Base-by-base conservation (phyloP, 2,888 invertebrate genomes). In the Platynereis dumerilii region DNA sequence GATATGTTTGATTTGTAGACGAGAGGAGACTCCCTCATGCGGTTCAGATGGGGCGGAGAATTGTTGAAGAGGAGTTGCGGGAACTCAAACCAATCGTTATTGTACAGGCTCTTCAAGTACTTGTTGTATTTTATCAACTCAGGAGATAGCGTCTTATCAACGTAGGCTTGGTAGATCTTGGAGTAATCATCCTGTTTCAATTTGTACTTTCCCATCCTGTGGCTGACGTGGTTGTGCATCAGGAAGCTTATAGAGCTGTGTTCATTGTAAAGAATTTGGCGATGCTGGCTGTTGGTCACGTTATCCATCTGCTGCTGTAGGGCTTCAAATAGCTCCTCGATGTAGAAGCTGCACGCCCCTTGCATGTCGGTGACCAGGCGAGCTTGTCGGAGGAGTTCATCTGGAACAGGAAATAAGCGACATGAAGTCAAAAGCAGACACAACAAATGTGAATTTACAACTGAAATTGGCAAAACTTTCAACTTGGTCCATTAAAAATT, bases 71-170 rank as follows among this genome's bases (percentile, higher is more conserved):
- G 45, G 54, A 57, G 56, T 58, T 65, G 69, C 1, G 81, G 78
- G 53, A 80, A 78, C 24, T 74, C 73, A 45, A 80, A 66, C 81
- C 81, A 82, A 24, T 72, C 68, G 60, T 77, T 81, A 7, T 72
- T 69, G 5, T 72, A 74, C 2, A 81, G 71, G 24, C 73, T 72
- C 44, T 72, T 71, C 27, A 80, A 69, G 65, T 79, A 79, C 2
- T 74, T 63, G 22, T 71, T 67, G 62, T 78, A 82, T 22, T 54
- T 58, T 12, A 27, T 45, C 26, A 70, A 28, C 10, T 60, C 34
- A 22, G 70, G 66, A 17, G 55, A 42, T 17, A 71, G 48, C 20
- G 29, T 54, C 12, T 26, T 17, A 24, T 60, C 57, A 24, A 71
- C 39, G 3, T 28, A 45, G 3, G 44, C 20, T 12, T 64, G 45